Evolutionary conservation across 2,113 vertebrate species (phyloP).

Genomic region (Paramormyrops kingsleyae): DNA sequence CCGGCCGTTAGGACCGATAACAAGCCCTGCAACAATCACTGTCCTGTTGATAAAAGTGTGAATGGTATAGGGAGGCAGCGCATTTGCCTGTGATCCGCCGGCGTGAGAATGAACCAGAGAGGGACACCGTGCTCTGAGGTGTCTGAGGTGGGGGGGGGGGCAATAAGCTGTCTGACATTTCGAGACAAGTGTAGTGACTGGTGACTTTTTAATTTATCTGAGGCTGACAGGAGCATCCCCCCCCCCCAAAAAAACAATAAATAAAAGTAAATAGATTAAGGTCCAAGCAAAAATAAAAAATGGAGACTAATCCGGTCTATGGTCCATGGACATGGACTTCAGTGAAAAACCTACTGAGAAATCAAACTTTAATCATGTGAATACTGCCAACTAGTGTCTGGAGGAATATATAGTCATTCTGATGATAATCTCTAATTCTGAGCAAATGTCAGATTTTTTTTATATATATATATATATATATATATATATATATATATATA

Average conservation of each 20-base stretch:
- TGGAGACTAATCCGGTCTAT: not conserved
- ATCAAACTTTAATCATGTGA: not conserved
- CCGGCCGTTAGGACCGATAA: constrained; percentile 26
- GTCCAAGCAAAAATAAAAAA: not conserved
- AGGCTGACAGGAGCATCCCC: not conserved
- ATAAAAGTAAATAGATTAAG: not conserved
- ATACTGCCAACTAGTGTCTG: not conserved
- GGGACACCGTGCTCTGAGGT: constrained; percentile 25
- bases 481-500: no score
- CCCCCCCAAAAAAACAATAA: not conserved
- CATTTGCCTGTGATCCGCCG: constrained; percentile 44
- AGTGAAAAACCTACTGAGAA: not conserved
- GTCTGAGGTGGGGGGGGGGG: constrained; percentile 43
- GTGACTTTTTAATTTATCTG: not conserved
- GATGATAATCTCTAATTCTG: not conserved
- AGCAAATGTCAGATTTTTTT: not conserved
- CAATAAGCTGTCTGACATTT: constrained; percentile 24
- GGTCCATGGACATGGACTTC: not conserved
- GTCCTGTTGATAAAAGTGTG: constrained; percentile 36
- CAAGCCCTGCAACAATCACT: constrained; percentile 26
- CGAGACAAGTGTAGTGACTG: not conserved
- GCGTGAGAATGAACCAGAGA: constrained; percentile 24
- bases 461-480: no score
- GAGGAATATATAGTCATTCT: not conserved
- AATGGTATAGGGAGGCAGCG: not conserved